Evolutionary conservation across 2,888 invertebrate species (phyloP).

Genomic region (Trichogramma dendrolimi): DNA sequence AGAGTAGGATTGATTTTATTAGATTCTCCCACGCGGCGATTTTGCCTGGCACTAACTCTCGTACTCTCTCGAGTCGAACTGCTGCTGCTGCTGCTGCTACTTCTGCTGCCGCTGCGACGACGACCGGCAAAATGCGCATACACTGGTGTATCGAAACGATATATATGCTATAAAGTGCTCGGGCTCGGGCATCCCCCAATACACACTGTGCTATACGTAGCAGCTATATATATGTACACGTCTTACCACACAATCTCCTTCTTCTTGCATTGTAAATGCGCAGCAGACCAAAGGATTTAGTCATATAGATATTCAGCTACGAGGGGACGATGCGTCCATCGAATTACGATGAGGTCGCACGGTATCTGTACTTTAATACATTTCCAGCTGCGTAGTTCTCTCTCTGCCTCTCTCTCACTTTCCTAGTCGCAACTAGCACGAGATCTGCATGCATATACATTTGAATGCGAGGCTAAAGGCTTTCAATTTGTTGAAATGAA

Average conservation of each 20-base stretch:
- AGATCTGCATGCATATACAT: no score
- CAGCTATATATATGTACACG: background rate
- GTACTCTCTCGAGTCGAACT: background rate
- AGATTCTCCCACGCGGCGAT: background rate
- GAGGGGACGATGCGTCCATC: background rate
- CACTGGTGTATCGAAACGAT: no score
- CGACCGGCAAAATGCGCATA: background rate
- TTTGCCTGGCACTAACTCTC: background rate
- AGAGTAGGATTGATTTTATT: constrained; percentile 26
- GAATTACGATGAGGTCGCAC: constrained; percentile 3
- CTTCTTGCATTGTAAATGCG: constrained; percentile 25
- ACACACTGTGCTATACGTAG: no score
- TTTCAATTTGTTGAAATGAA: no score
- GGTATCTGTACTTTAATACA: no score
- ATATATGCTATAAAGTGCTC: no score
- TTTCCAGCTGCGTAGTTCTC: no score
- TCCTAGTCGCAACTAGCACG: no score
- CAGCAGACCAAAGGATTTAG: constrained; percentile 16
- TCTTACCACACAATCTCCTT: constrained; percentile 15
- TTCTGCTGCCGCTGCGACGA: background rate
- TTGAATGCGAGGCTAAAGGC: no score
- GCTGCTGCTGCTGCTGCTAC: background rate
- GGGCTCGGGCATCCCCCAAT: no score
- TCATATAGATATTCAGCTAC: background rate
- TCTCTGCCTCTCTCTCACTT: no score